Evolutionary conservation across 2,888 invertebrate genomes (phyloP), one percentile per base, ranked within the genome.

Genomic region (Drosophila emarginata): DNA sequence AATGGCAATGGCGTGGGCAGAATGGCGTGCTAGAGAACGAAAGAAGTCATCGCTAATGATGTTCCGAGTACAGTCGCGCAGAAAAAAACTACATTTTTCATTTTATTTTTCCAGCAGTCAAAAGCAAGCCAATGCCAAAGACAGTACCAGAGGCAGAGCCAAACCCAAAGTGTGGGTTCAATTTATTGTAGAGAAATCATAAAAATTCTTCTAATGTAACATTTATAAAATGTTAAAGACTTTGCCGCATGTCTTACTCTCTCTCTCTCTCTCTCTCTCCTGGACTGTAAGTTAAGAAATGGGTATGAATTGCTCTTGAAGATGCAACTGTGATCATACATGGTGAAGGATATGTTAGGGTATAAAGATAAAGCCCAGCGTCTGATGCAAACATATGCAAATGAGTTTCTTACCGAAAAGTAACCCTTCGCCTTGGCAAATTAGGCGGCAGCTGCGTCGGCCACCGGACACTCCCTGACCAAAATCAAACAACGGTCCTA

Each of bases 51-150:
- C 67, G 61, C 70, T 70, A 76, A 82, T 82, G 74, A 70, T 77
- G 53, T 61, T 61, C 26, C 61, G 67, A 67, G 81, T 82, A 82
- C 82, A 82, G 88, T 82, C 60, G 40, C 57, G 81, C 23, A 40
- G 45, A 57, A 80, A 86, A 79, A 80, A 83, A 72, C 83, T 62
- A 37, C 51, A 60, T 32, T 32, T 51, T 61, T 28, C 51, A 60
- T 32, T 32, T 51, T 36, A 32, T 54, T 54, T 36, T 54, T 36
- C 54, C 54, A 32, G 53, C 45, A 45, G 45, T 45, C 45, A 45
- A 45, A 39, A n/a, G 39, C 39, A 39, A 21, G 15, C 53, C 32
- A 32, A 54, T 36, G 54, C 32, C 32, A 12, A 18, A 36, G 12
- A 26, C 52, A 14, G 9, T n/a, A 21, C 9, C 7, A 21, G 45